Evolutionary conservation across 2,888 invertebrate species (phyloP).

Genomic region (Pammene fasciana): DNA sequence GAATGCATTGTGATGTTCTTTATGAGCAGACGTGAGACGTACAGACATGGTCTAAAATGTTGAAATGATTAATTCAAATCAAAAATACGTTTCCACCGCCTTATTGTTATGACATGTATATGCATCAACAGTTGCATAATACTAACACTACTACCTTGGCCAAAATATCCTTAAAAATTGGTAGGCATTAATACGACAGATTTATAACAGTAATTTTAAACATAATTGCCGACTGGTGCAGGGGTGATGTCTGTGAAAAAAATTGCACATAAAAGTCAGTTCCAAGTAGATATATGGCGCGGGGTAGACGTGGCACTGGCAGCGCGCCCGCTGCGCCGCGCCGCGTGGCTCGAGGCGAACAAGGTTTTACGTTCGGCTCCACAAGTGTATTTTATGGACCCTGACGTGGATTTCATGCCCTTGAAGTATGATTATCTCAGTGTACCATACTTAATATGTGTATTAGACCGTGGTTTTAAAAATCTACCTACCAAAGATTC

Average conservation of each 20-base stretch:
- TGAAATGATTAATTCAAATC: too few species aligned
- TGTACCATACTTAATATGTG: too few species aligned
- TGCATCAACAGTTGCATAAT: too few species aligned
- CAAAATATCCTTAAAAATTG: neutral
- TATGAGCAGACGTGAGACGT: too few species aligned
- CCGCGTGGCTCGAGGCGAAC: neutral
- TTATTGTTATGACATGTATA: too few species aligned
- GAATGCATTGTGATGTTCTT: neutral
- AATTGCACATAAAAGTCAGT: conserved; percentile 24
- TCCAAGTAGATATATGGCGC: conserved; percentile 2
- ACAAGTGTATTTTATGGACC: conserved; percentile 14
- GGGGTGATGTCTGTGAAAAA: conserved; percentile 7
- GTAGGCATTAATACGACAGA: neutral
- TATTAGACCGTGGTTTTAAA: too few species aligned
- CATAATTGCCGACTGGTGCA: conserved; percentile 3
- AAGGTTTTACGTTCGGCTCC: neutral
- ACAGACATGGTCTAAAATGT: too few species aligned
- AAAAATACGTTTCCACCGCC: too few species aligned
- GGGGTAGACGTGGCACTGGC: conserved; percentile 11
- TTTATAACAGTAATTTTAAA: conserved; percentile 5
- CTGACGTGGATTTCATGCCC: too few species aligned
- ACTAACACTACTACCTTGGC: too few species aligned
- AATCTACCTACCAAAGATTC: too few species aligned
- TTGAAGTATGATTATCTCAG: too few species aligned
- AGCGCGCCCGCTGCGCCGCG: conserved; percentile 17